Percentiles rank a stretch among this genome's conserved stretches.
Conservation (phyloP, 2,797 vertebrate genomes). For the Myotis planiceps region DNA sequence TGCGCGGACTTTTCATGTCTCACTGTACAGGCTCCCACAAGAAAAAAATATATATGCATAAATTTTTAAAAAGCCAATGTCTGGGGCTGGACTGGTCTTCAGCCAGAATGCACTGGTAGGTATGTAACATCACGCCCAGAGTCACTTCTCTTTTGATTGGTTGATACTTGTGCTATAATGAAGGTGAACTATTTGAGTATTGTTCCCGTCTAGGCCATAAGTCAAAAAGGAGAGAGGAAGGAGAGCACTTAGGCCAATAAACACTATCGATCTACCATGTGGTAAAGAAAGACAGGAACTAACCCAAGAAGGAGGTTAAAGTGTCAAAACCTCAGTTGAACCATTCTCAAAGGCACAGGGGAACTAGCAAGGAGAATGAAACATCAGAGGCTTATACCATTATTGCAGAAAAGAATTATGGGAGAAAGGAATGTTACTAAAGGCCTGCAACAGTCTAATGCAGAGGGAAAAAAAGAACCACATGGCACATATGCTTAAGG, state of each 20-base stretch:
- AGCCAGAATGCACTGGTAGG: background rate
- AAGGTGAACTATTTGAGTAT: background rate
- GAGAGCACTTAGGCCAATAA: background rate
- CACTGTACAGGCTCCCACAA: background rate
- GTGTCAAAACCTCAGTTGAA: background rate
- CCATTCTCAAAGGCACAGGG: background rate
- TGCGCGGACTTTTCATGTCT: background rate
- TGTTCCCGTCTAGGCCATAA: background rate
- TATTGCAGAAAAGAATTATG: background rate
- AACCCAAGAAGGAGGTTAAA: background rate
- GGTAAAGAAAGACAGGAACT: background rate
- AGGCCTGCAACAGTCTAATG: background rate
- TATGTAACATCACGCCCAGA: background rate
- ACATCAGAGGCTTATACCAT: background rate
- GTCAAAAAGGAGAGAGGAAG: background rate
- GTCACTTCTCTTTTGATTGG: background rate
- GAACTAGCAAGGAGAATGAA: background rate
- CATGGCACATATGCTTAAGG: background rate
- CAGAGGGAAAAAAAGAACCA: background rate
- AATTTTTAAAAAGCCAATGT: background rate
- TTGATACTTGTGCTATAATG: background rate
- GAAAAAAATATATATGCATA: background rate
- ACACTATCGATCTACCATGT: rapidly evolving
- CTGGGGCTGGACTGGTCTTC: background rate
- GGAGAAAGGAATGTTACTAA: background rate